Percentiles rank a stretch among this genome's conserved stretches.
Evolutionary conservation across 2,113 vertebrate species (phyloP).

Genomic region (Nothobranchius kuhntae): DNA sequence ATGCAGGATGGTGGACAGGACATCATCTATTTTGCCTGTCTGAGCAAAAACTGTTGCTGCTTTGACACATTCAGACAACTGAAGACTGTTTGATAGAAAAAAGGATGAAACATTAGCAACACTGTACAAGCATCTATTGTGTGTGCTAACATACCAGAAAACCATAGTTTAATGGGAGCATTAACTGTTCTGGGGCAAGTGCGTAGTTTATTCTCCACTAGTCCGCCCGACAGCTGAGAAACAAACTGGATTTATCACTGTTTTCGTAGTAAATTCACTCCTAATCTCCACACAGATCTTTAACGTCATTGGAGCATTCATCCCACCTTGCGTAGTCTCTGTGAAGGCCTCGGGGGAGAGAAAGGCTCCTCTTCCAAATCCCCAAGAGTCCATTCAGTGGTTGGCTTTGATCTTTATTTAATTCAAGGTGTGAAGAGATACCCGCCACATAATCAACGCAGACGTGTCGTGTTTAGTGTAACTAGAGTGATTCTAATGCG

Average conservation of each 20-base stretch:
- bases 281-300: conserved; percentile 50
- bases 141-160: conserved; percentile 51
- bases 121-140: conserved; percentile 60
- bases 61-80: conserved; percentile 36
- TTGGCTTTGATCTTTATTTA: neutral
- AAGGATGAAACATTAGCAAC: conserved; percentile 41
- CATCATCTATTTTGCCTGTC: conserved; percentile 17
- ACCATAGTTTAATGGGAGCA: conserved; percentile 51
- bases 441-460: neutral
- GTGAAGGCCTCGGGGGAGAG: conserved; percentile 4
- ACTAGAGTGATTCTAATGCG: neutral
- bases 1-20: too few relatives aligned
- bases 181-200: conserved; percentile 58
- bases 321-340: neutral
- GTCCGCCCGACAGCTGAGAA: conserved; percentile 31
- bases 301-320: conserved; percentile 28
- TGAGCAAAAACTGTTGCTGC: conserved; percentile 6
- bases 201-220: conserved; percentile 39
- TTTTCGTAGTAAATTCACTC: conserved; percentile 57
- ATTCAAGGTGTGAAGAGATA: conserved; percentile 3
- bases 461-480: neutral
- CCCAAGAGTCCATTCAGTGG: conserved; percentile 11
- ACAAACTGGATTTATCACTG: conserved; percentile 51
- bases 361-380: conserved; percentile 20
- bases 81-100: conserved; percentile 36